Conservation (phyloP, 2,888 invertebrate species). For the Halictus ligatus region DNA sequence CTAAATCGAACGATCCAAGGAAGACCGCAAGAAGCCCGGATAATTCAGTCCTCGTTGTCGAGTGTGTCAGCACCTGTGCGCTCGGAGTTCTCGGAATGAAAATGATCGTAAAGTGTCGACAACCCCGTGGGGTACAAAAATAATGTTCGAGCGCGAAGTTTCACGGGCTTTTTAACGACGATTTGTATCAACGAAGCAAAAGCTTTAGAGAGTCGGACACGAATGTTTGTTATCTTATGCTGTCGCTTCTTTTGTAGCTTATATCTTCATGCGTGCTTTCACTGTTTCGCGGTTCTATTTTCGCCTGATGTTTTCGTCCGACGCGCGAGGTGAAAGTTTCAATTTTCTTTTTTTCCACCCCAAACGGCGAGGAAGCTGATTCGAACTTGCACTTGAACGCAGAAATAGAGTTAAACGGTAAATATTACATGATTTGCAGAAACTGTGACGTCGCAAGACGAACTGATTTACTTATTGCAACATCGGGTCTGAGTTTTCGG, state of each 20-base stretch:
- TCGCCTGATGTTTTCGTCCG: background rate
- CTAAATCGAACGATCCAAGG: background rate
- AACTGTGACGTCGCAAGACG: background rate
- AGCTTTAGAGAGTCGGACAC: conserved; percentile 43
- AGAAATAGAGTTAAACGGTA: background rate
- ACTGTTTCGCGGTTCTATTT: conserved; percentile 16
- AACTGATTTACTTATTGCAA: background rate
- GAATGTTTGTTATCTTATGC: conserved; percentile 47
- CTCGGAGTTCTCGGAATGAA: conserved; percentile 58
- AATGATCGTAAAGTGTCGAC: conserved; percentile 41
- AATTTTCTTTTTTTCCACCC: background rate
- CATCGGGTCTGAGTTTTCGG: conserved; percentile 23
- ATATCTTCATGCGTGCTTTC: background rate
- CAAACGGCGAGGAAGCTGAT: background rate
- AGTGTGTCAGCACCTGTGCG: conserved; percentile 69
- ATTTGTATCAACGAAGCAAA: conserved; percentile 47
- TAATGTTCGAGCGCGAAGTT: conserved; percentile 28
- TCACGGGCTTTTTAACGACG: conserved; percentile 22
- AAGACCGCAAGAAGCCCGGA: background rate
- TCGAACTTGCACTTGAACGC: background rate
- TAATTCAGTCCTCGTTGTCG: conserved; percentile 1
- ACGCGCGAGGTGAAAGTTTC: background rate
- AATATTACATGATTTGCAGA: background rate
- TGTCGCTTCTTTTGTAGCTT: conserved; percentile 30
- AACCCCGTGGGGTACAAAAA: conserved; percentile 43